phyloP scores from a whole-genome alignment of 1,140 invertebrate genomes.

The Copidosoma floridanum region DNA sequence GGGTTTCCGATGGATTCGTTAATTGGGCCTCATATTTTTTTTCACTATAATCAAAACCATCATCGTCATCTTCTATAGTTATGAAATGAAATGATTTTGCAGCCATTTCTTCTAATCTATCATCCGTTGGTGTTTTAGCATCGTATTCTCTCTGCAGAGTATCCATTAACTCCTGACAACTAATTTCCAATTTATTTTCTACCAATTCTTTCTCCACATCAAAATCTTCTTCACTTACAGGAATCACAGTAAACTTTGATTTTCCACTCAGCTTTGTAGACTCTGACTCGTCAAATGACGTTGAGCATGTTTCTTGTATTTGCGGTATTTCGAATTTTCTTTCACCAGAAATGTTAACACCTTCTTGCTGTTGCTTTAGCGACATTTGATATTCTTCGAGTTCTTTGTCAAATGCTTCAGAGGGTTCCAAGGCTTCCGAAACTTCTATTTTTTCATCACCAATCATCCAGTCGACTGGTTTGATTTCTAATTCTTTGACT shows the following conservation, averaged over 20 bases:
- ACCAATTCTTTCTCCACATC: constrained; percentile 50
- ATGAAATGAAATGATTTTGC: constrained; percentile 17
- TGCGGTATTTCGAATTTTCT: background rate
- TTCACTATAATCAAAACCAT: constrained; percentile 15
- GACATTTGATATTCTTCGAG: constrained; percentile 46
- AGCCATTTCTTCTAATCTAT: constrained; percentile 30
- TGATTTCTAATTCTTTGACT: constrained; percentile 47
- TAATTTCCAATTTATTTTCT: constrained; percentile 49
- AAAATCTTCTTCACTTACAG: constrained; percentile 44
- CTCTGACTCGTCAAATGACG: constrained; percentile 13
- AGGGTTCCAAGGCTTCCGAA: constrained; percentile 47
- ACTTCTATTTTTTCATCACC: constrained; percentile 55
- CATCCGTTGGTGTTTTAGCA: constrained; percentile 46
- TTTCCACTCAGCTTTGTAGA: constrained; percentile 12
- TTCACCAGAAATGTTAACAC: background rate
- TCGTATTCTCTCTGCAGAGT: constrained; percentile 49
- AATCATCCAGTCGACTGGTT: constrained; percentile 52
- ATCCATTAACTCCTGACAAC: constrained; percentile 51
- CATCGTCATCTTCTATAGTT: constrained; percentile 1
- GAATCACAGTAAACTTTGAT: constrained; percentile 42
- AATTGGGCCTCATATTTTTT: background rate
- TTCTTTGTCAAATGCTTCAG: constrained; percentile 50
- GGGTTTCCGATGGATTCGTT: background rate
- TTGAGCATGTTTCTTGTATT: constrained; percentile 6
- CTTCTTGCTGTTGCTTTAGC: constrained; percentile 1